phyloP scores from a whole-genome alignment of 2,888 invertebrate species.

The Panzeria rudis region DNA sequence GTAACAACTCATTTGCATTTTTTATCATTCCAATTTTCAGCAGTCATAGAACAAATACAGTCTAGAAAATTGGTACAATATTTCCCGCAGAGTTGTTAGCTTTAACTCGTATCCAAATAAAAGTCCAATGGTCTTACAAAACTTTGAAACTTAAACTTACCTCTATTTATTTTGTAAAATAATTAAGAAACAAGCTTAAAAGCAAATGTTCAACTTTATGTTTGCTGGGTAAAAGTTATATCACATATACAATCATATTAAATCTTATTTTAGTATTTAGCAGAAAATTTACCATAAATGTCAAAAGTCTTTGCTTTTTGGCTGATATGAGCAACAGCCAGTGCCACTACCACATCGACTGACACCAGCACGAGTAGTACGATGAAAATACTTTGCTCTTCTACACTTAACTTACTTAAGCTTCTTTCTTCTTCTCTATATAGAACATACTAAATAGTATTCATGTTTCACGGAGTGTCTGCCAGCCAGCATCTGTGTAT shows the following conservation, averaged over 20 bases:
- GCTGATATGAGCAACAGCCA: constrained; percentile 53
- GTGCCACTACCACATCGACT: background rate
- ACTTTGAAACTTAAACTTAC: no score
- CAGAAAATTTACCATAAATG: constrained; percentile 61
- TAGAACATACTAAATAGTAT: background rate
- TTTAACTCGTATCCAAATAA: no score
- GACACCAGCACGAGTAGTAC: background rate
- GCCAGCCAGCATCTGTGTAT: constrained; percentile 6
- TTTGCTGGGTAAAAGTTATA: background rate
- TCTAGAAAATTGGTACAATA: no score
- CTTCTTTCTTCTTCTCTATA: constrained; percentile 11
- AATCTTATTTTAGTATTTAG: constrained; percentile 35
- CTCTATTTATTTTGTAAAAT: no score
- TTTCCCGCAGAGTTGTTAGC: no score
- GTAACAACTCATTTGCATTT: no score
- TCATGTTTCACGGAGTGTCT: constrained; percentile 2
- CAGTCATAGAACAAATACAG: no score
- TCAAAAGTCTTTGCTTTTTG: constrained; percentile 64
- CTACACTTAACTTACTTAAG: constrained; percentile 28
- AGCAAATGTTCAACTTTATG: background rate
- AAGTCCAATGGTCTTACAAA: no score
- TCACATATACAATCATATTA: background rate
- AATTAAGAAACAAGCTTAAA: no score
- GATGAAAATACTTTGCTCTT: background rate
- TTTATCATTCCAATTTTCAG: no score